These are phyloP conservation scores for Melanotaenia trifasciata DNA, from an alignment of 2,797 vertebrate species.

Conservation along the genomic window DNA sequence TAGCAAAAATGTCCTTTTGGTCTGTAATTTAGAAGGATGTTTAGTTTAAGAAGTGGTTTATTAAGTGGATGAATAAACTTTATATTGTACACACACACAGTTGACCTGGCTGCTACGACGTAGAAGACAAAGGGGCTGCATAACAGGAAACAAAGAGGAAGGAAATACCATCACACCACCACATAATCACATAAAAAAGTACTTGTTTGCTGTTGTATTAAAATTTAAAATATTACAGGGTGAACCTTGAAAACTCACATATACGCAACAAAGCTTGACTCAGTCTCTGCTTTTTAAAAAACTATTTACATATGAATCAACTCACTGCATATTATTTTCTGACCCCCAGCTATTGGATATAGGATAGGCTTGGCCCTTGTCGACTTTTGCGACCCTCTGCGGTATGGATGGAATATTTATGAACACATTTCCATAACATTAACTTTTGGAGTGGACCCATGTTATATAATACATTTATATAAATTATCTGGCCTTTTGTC, in stretches of 20 bases:
- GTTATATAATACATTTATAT: conserved; percentile 53
- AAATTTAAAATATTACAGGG: background rate
- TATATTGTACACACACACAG: background rate
- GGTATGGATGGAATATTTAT: conserved; percentile 53
- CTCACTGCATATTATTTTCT: conserved; percentile 22
- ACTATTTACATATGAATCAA: conserved; percentile 7
- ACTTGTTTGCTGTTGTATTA: background rate
- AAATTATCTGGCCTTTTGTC: conserved; percentile 48
- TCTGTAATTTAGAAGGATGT: background rate
- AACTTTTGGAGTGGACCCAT: conserved; percentile 39
- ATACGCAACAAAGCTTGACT: background rate
- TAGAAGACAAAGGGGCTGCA: background rate
- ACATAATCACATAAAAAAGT: background rate
- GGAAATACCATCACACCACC: background rate
- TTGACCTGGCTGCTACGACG: background rate
- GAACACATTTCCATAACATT: conserved; percentile 63
- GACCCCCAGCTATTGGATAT: conserved; percentile 15
- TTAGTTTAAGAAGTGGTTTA: background rate
- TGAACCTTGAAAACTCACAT: conserved; percentile 3
- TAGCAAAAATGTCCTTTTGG: too few species aligned
- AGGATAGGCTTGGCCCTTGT: background rate
- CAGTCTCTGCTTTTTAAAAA: background rate
- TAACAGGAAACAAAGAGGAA: background rate
- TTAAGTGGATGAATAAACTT: background rate
- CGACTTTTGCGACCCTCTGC: conserved; percentile 4